Base-by-base conservation (phyloP, 2,113 vertebrate species). In the Gavialis gangeticus region DNA sequence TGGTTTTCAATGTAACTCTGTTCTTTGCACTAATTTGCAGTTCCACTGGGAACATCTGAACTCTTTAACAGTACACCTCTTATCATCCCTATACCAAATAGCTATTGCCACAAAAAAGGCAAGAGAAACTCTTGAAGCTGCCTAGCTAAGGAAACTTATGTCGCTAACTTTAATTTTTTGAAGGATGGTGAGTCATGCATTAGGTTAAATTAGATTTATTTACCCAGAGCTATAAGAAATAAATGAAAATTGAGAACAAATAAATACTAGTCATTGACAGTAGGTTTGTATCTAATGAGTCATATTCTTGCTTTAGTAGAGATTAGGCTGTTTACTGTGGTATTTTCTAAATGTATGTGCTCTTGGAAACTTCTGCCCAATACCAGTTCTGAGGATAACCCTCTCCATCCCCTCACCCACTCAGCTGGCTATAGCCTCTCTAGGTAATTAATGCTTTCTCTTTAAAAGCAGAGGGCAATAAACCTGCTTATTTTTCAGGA, bases 61-160 rank as follows among this genome's bases (percentile, higher is more conserved):
- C 87, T 90, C 76, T 10, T 88, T 63, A 95, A 91, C 87, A 71
- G 37, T 1, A 2, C 73, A 85, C 91, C 91, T 95, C 93, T 96
- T 96, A 96, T 97, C 94, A 81, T 82, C n/a, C 5, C 82, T 46
- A 63, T n/a, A 91, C 93, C 93, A 96, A 95, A 82, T 64, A 93
- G 87, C 88, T 93, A 91, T 12, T 91, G 30, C 57, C 90, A 91
- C 80, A 96, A 97, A 97, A 91, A 63, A 87, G 34, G 28, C 4
- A 19, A 83, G 69, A 85, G 27, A 87, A 46, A 56, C 0, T 0
- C 71, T 66, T 92, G 83, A 75, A 82, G 64, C 59, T 91, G 85
- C 82, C n/a, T 75, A 91, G 86, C 66, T 79, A 82, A 95, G 79
- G 73, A 90, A 69, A 77, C 82, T 89, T 63, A 85, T 88, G 86